Conservation (phyloP, 2,888 invertebrate genomes). For the Chymomyza procnemis region DNA sequence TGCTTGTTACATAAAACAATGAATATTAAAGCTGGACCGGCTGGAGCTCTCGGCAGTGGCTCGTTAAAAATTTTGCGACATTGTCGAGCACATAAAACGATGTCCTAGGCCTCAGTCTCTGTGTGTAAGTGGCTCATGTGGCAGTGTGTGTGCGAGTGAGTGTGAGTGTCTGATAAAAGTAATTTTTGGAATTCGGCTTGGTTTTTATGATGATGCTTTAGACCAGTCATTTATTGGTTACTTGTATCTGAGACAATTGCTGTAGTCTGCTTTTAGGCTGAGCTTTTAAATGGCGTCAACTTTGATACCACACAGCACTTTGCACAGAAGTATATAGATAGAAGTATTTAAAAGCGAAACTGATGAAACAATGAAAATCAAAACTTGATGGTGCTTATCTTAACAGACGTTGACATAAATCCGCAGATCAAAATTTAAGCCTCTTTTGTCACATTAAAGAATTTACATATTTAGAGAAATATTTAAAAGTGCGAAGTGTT, state of each 20-base stretch:
- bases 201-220: conserved; percentile 42
- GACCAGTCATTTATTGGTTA: conserved; percentile 39
- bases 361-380: background rate
- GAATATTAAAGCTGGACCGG: conserved; percentile 26
- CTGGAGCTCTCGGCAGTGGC: conserved; percentile 1
- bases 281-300: background rate
- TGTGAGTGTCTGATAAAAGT: conserved; percentile 50
- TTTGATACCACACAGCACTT: background rate
- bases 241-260: background rate
- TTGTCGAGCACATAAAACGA: conserved; percentile 25
- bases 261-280: background rate
- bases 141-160: conserved; percentile 6
- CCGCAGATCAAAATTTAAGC: background rate
- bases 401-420: background rate
- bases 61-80: conserved; percentile 13
- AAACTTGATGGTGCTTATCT: background rate
- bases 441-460: background rate
- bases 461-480: background rate
- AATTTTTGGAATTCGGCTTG: conserved; percentile 28
- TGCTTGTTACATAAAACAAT: conserved; percentile 37
- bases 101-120: background rate
- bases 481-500: background rate
- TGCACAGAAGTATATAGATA: background rate
- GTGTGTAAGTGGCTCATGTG: background rate
- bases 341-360: background rate